Percentiles rank a stretch among this genome's conserved stretches.
These are phyloP conservation scores for Petrolisthes cinctipes DNA, from an alignment of 2,888 invertebrate species.

Conservation along the genomic window DNA sequence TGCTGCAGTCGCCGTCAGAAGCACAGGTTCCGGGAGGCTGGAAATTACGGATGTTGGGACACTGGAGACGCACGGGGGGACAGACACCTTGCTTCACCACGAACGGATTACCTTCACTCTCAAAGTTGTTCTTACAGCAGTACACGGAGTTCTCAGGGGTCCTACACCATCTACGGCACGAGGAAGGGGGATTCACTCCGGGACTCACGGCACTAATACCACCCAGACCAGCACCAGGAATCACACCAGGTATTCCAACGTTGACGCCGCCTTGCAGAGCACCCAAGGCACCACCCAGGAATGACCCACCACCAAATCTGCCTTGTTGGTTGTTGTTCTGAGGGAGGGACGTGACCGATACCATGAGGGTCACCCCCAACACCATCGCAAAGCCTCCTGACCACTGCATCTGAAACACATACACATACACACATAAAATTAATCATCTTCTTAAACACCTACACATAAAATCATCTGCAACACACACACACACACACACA, in stretches of 20 bases:
- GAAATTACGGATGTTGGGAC: not conserved
- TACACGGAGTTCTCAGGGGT: conserved; percentile 47
- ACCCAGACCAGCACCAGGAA: not conserved
- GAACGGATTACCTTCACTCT: conserved; percentile 26
- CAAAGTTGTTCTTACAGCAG: conserved; percentile 45
- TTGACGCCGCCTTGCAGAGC: not conserved
- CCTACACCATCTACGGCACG: conserved; percentile 58
- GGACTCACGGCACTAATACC: not conserved
- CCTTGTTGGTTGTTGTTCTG: not conserved
- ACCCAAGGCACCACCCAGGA: not conserved
- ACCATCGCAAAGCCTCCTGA: too few species aligned
- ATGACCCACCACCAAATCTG: not conserved
- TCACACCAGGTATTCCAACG: not conserved
- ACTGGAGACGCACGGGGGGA: conserved; percentile 13
- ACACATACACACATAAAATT: too few species aligned
- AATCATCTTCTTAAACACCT: too few species aligned
- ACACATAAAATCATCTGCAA: too few species aligned
- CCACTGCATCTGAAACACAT: too few species aligned
- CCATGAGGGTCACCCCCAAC: too few species aligned
- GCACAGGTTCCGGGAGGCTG: conserved; percentile 10
- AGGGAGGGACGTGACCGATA: too few species aligned
- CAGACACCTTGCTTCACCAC: conserved; percentile 47
- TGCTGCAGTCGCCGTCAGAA: conserved; percentile 7
- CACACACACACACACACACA: too few species aligned
- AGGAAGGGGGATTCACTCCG: conserved; percentile 24